Conservation (phyloP, 2,113 vertebrate species). For the Chionomys nivalis region DNA sequence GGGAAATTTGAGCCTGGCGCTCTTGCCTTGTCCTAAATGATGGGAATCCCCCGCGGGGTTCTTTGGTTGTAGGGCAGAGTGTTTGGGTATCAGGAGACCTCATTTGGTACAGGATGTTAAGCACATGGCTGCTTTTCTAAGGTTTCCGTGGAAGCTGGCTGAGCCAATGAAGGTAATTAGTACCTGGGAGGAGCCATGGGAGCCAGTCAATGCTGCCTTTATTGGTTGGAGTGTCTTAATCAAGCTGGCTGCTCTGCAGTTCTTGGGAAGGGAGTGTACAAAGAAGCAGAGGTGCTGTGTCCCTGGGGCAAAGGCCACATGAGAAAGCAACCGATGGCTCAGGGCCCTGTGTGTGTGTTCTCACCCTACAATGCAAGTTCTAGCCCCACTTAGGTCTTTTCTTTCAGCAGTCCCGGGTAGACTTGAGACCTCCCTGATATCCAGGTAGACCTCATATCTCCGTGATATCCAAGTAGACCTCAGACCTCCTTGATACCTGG, state of each 20-base stretch:
- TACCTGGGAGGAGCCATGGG: background rate
- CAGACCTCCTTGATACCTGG: background rate
- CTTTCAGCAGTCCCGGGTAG: background rate
- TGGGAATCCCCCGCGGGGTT: background rate
- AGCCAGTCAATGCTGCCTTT: background rate
- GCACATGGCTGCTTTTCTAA: constrained; percentile 6
- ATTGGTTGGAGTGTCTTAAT: constrained; percentile 22
- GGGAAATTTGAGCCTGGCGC: background rate
- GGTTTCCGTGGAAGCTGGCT: constrained; percentile 47
- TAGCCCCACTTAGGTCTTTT: background rate
- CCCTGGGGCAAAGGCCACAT: background rate
- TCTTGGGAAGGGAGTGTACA: background rate
- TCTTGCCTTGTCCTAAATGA: background rate
- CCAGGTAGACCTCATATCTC: too few species aligned
- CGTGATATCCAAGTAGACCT: background rate
- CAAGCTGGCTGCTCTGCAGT: background rate
- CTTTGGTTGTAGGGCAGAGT: background rate
- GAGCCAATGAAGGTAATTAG: constrained; percentile 28
- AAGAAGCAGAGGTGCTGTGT: background rate
- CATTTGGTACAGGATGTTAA: constrained; percentile 14
- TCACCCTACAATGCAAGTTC: background rate
- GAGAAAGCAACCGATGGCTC: background rate
- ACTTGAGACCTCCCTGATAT: too few species aligned
- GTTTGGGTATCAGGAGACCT: constrained; percentile 18
- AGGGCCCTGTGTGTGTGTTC: background rate